These are phyloP conservation scores for Limnephilus lunatus DNA, from an alignment of 2,888 invertebrate genomes.

Conservation along the genomic window DNA sequence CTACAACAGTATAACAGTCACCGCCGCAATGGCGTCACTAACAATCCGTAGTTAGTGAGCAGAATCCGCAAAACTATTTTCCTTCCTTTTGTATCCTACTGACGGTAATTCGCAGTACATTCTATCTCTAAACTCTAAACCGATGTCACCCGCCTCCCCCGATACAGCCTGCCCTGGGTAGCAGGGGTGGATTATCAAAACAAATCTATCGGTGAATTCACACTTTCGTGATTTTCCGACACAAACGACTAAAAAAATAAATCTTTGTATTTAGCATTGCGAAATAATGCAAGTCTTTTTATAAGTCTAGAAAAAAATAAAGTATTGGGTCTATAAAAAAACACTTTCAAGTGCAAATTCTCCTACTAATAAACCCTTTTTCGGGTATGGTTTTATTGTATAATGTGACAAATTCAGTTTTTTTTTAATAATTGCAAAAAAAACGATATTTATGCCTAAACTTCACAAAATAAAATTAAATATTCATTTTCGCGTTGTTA, in stretches of 20 bases:
- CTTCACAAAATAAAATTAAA: too few species aligned
- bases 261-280: too few species aligned
- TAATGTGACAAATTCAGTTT: too few species aligned
- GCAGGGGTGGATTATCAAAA: not conserved
- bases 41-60: constrained; percentile 47
- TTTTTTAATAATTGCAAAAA: too few species aligned
- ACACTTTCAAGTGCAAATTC: too few species aligned
- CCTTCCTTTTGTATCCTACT: constrained; percentile 44
- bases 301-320: too few species aligned
- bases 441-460: too few species aligned
- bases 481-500: too few species aligned
- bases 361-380: too few species aligned
- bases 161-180: not conserved
- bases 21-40: constrained; percentile 41
- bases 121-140: constrained; percentile 44
- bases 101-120: constrained; percentile 42
- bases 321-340: too few species aligned
- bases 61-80: constrained; percentile 44
- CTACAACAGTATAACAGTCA: not conserved
- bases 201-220: not conserved
- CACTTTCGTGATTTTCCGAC: not conserved
- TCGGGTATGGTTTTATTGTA: too few species aligned
- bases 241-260: not conserved
- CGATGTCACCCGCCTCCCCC: not conserved
- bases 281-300: too few species aligned